Evolutionary conservation across 2,888 invertebrate species (phyloP), one percentile per base, ranked within the genome.

Genomic region (Brenthis hecate): DNA sequence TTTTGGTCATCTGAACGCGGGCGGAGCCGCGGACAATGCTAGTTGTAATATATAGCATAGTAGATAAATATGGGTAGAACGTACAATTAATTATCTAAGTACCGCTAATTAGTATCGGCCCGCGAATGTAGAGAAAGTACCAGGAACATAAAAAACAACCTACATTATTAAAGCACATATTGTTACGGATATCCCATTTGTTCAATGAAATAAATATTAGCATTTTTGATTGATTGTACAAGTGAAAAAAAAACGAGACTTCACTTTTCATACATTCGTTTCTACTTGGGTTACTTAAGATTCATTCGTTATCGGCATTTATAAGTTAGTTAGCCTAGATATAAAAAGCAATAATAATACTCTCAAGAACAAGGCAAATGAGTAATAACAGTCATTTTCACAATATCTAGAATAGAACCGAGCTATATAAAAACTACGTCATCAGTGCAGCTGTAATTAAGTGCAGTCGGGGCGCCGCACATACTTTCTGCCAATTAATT

Each of bases 111-210:
- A 81, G 75, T 55, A 73, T 74, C 75, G 68, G 74, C 72, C 82
- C 76, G 56, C 8, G 85, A 85, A 85, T 87, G 83, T 80, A 81
- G 85, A 81, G 88, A 87, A 87, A 87, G 87, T 85, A 77, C 73
- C 73, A 73, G 70, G 66, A 72, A 67, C 72, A 71, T 76, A 75
- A 75, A 74, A n/a, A 75, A 75, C 70, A 55, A 56, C 55, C 58
- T 14, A 68, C 64, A 32, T 55, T 54, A 50, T 53, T 65, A 68
- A 64, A 65, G 60, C 54, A 54, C 54, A 19, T 56, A 13, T 6
- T 57, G 16, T 32, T 51, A 56, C 6, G 51, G 13, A 28, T 28
- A 28, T 36, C n/a, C 6, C 19, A 56, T 43, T 47, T 48, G 11
- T 36, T 57, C 6, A 57, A n/a, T n/a, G 14, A 28, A 55, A 55